phyloP scores from a whole-genome alignment of 2,888 invertebrate species.

The Lordiphosa andalusiaca region DNA sequence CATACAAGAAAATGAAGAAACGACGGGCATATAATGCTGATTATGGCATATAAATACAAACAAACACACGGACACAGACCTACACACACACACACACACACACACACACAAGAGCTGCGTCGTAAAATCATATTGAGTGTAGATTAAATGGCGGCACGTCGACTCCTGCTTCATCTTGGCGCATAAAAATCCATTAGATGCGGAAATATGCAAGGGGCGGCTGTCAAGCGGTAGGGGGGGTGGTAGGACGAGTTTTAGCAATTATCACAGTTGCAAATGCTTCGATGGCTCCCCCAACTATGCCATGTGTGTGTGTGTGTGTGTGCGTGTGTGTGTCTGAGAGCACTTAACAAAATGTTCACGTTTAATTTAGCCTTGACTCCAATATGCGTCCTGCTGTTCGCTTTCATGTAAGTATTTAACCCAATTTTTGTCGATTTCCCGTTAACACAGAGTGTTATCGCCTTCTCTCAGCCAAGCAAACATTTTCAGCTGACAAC shows the following conservation, averaged over 20 bases:
- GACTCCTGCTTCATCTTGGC: constrained; percentile 32
- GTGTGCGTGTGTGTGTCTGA: constrained; percentile 20
- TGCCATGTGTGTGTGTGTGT: constrained; percentile 24
- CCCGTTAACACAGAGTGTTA: constrained; percentile 23
- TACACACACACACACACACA: constrained; percentile 25
- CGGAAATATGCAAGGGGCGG: constrained; percentile 46
- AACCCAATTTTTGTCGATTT: constrained; percentile 57
- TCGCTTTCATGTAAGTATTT: constrained; percentile 34
- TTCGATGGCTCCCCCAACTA: constrained; percentile 42
- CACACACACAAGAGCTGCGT: constrained; percentile 46
- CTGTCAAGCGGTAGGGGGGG: background rate
- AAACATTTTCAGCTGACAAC: constrained; percentile 3
- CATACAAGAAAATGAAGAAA: constrained; percentile 19
- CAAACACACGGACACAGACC: constrained; percentile 17
- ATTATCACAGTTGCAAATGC: constrained; percentile 63
- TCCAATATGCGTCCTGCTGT: constrained; percentile 32
- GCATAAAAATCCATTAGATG: constrained; percentile 68
- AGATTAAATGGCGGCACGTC: constrained; percentile 70
- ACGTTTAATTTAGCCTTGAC: constrained; percentile 43
- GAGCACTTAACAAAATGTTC: constrained; percentile 47
- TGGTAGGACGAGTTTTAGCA: constrained; percentile 45
- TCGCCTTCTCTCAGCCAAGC: constrained; percentile 16
- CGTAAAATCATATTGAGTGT: constrained; percentile 70
- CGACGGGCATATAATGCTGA: constrained; percentile 61
- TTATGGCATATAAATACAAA: constrained; percentile 64